These are phyloP conservation scores for Oenanthe melanoleuca DNA, from an alignment of 2,113 vertebrate species.

Conservation along the genomic window DNA sequence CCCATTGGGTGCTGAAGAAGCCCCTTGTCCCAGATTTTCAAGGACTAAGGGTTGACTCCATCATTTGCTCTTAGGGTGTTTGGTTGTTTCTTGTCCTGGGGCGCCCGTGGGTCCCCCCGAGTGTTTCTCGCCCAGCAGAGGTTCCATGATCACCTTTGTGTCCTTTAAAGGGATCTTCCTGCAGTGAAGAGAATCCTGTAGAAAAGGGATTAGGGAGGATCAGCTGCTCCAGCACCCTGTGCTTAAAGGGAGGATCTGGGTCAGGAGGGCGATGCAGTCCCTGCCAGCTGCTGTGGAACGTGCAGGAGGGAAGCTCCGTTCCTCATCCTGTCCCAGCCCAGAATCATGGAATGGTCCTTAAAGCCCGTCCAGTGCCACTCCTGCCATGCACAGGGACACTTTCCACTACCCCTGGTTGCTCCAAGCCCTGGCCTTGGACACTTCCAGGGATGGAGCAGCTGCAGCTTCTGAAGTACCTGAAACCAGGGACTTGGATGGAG, in stretches of 20 bases:
- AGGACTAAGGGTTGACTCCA: not conserved
- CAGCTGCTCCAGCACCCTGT: not conserved
- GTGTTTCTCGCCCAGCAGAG: not conserved
- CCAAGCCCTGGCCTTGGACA: not conserved
- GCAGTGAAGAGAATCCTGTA: not conserved
- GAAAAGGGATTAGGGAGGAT: constrained; percentile 24
- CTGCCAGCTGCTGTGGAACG: accelerated
- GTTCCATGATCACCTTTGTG: not conserved
- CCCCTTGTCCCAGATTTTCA: accelerated
- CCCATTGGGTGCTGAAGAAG: not conserved
- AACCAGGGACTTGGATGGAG: not conserved
- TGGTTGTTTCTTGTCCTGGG: not conserved
- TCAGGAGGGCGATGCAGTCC: not conserved
- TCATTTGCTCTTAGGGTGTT: accelerated
- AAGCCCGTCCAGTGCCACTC: not conserved
- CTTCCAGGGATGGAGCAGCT: not conserved
- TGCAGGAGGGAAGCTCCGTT: not conserved
- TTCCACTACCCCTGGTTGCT: accelerated
- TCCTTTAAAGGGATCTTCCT: constrained; percentile 11
- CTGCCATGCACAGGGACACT: not conserved
- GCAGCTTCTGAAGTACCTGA: not conserved
- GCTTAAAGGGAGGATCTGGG: not conserved
- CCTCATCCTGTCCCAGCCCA: not conserved
- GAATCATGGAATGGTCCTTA: not conserved
- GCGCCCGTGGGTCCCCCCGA: accelerated